These are phyloP conservation scores for Athripsodes cinereus DNA, from an alignment of 2,888 invertebrate genomes.

Conservation along the genomic window DNA sequence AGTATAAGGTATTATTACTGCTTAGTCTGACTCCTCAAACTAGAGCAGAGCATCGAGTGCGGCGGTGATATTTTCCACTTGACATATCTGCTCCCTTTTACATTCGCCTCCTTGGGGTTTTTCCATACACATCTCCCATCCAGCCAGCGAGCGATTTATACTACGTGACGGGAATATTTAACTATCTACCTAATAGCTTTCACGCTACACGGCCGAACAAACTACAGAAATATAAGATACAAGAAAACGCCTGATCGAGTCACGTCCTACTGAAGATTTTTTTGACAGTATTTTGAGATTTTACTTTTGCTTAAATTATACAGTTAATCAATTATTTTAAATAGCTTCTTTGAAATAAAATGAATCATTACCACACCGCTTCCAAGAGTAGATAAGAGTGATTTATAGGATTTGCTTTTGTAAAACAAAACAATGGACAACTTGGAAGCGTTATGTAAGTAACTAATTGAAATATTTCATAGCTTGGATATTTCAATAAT, in stretches of 20 bases:
- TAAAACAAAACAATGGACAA: no score
- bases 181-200: not conserved
- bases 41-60: not conserved
- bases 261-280: not conserved
- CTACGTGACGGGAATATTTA: not conserved
- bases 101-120: not conserved
- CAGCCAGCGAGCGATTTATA: not conserved
- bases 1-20: not conserved
- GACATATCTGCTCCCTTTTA: conserved; percentile 11
- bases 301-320: not conserved
- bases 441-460: no score
- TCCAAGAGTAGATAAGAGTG: no score
- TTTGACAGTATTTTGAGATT: not conserved
- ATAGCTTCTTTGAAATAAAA: no score
- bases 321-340: not conserved
- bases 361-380: no score
- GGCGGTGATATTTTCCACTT: conserved; percentile 23
- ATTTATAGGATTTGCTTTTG: no score
- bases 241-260: not conserved
- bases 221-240: not conserved
- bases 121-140: not conserved
- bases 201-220: not conserved
- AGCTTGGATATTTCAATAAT: no score
- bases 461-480: no score
- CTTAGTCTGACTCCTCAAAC: not conserved